Evolutionary conservation across 1,140 invertebrate species (phyloP).

Genomic region (Stegodyphus dumicola): DNA sequence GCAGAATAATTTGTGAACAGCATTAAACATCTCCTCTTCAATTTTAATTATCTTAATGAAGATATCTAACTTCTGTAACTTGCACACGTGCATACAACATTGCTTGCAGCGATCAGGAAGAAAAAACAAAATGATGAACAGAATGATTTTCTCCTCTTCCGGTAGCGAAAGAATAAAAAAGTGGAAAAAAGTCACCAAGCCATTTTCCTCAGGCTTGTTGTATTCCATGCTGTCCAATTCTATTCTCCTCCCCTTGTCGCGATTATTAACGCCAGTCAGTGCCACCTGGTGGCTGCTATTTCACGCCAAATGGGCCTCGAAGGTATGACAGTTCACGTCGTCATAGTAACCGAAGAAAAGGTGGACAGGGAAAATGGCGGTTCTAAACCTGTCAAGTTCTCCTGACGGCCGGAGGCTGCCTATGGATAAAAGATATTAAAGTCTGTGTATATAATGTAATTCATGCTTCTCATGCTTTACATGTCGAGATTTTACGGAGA

Average conservation of each 20-base stretch:
- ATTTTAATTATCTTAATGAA: too few relatives aligned
- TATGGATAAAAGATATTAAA: constrained; percentile 11
- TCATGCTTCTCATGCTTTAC: too few relatives aligned
- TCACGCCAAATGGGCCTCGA: constrained; percentile 32
- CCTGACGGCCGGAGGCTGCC: constrained; percentile 3
- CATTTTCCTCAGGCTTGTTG: constrained; percentile 11
- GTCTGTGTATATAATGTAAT: too few relatives aligned
- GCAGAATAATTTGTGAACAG: too few relatives aligned
- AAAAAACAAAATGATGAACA: too few relatives aligned
- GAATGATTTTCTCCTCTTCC: too few relatives aligned
- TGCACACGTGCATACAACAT: too few relatives aligned
- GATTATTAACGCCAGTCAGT: constrained; percentile 48
- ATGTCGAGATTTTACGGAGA: too few relatives aligned
- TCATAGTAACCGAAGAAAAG: not conserved
- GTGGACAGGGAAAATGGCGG: not conserved
- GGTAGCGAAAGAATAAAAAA: too few relatives aligned
- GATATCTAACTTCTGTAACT: too few relatives aligned
- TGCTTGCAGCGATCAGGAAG: too few relatives aligned
- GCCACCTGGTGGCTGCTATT: constrained; percentile 36
- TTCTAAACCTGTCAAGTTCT: constrained; percentile 24
- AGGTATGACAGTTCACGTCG: constrained; percentile 7
- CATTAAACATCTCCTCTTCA: too few relatives aligned
- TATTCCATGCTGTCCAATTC: constrained; percentile 13
- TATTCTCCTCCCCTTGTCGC: not conserved
- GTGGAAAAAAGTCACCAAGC: not conserved